Evolutionary conservation across 2,888 invertebrate species (phyloP).

Genomic region (Drosophila fungiperda): DNA sequence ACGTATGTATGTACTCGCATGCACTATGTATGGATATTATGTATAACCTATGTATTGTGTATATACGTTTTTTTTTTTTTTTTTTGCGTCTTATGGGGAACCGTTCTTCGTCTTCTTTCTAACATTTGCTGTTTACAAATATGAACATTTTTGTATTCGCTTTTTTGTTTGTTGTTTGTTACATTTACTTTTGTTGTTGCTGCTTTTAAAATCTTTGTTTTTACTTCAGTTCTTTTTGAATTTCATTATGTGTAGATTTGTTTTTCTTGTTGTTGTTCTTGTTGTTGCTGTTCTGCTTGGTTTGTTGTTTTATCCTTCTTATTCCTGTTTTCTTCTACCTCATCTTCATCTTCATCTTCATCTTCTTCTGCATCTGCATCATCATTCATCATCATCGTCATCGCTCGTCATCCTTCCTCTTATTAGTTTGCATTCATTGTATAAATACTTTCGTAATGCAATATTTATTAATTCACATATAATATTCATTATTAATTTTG

Average conservation of each 20-base stretch:
- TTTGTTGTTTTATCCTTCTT: conserved; percentile 29
- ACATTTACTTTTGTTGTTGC: conserved; percentile 67
- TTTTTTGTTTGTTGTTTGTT: conserved; percentile 34
- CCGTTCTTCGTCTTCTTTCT: conserved; percentile 5
- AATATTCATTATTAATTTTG: conserved; percentile 76
- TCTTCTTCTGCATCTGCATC: conserved; percentile 12
- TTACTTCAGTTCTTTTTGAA: conserved; percentile 83
- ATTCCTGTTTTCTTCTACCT: conserved; percentile 6
- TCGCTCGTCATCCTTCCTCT: conserved; percentile 21
- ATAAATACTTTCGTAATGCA: conserved; percentile 52
- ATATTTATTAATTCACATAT: conserved; percentile 60
- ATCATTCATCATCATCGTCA: conserved; percentile 11
- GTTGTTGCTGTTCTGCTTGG: conserved; percentile 22
- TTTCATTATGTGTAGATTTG: conserved; percentile 70
- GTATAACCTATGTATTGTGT: conserved; percentile 39
- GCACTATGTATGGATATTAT: conserved; percentile 18
- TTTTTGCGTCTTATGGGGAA: conserved; percentile 32
- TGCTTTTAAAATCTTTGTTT: conserved; percentile 82
- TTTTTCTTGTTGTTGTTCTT: conserved; percentile 45
- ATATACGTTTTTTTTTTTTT: conserved; percentile 10
- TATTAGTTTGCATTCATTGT: conserved; percentile 46
- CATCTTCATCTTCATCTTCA: conserved; percentile 9
- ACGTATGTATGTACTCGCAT: conserved; percentile 38
- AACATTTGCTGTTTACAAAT: conserved; percentile 55
- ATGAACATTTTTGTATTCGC: conserved; percentile 53